Evolutionary conservation across 2,888 invertebrate genomes (phyloP), one percentile per base, ranked within the genome.

Genomic region (Parapristionchus giblindavisi): DNA sequence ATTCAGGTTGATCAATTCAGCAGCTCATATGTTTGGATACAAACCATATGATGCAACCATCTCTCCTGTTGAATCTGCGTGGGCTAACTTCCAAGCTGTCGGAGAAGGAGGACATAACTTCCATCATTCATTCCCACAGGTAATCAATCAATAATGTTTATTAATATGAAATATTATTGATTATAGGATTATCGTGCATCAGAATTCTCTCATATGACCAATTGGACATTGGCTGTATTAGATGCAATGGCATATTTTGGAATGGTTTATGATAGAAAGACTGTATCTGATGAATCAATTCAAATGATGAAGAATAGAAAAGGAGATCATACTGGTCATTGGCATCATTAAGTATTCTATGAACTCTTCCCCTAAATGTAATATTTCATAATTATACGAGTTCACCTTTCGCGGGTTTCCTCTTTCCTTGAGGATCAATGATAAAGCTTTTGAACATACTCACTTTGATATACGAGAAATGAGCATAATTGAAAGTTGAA

Each of bases 1-100:
- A 24, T 38, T 14, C 65, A 75, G 75, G 75, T 92, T 93, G 85
- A 95, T 96, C n/a, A 96, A 96, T 89, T 95, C 94, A 88, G 93
- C 94, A 21, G 96, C 96, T 0, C 96, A 96, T 89, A 92, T 81
- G 48, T 95, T 93, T 92, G 96, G 96, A n/a, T 92, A 92, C 83
- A 92, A 92, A 87, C 96, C 96, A 0, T 96, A 95, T 87, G 96
- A 96, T 89, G 93, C 93, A 87, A 80, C 75, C 17, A 82, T 87
- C 34, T 80, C 83, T 21, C 85, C 87, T 34, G 84, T 84, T 14
- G 87, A 87, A 66, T 83, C 81, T 24, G 75, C 85, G 29, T 84
- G 82, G 83, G 86, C 85, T n/a, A 84, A 84, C 1, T 77, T 85
- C n/a, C 78, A 81, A 8, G 85, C 87, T 21, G 79, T 84, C 38